Base-by-base conservation (phyloP, 2,113 vertebrate genomes). In the Dasyurus viverrinus region DNA sequence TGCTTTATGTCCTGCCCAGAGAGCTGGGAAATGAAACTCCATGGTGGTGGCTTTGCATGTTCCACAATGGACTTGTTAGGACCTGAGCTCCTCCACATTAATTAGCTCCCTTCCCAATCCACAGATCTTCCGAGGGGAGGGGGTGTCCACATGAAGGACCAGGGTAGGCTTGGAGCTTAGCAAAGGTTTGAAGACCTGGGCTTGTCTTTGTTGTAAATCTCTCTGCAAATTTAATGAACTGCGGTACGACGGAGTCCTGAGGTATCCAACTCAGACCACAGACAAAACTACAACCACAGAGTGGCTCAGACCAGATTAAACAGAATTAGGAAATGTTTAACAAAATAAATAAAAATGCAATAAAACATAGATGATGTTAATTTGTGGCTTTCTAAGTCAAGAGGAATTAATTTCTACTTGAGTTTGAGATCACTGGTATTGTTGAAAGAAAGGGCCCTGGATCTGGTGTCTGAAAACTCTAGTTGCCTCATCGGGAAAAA, bases 91-190 rank as follows among this genome's bases (percentile, higher is more conserved):
- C 12, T 55, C 47, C 60, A 42, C 91, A 30, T 76, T n/a, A 47
- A 23, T 96, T 26, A 22, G 54, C 90, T 48, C 57, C 50, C 90
- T 76, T 52, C 54, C 91, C 57, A 54, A 16, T 19, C 90, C 47
- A 52, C 46, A 76, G 30, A 55, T 53, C 55, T 89, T 54, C n/a
- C 22, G 68, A 84, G 7, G 89, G 23, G 2, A 0, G n/a, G 25
- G 25, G 89, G 46, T 7, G 1, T 68, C 89, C 10, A 92, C 42
- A 90, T 46, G 68, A 84, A 91, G 47, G 30, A n/a, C 8, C 55
- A 54, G 91, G 53, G n/a, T 48, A 93, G 92, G 95, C 42, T 76
- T 90, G 96, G 68, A 84, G n/a, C n/a, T n/a, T 42, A 84, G 68
- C n/a, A 46, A 93, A 90, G 36, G 53, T 91, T 46, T 36, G 46